Evolutionary conservation across 2,888 invertebrate genomes (phyloP).

Genomic region (Heliconius ismenius): DNA sequence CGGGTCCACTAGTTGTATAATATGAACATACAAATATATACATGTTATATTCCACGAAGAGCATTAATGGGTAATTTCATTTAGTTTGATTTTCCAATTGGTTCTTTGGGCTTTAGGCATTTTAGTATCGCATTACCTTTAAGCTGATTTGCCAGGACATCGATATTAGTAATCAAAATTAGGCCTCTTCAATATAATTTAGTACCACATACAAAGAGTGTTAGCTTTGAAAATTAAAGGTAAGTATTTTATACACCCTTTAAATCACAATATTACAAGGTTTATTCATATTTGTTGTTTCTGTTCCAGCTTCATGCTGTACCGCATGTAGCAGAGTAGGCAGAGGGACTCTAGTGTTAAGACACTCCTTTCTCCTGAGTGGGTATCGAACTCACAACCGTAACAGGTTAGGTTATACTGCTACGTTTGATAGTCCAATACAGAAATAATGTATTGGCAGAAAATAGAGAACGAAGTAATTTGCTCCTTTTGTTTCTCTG

Average conservation of each 20-base stretch:
- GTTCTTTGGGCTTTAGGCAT: conserved; percentile 49
- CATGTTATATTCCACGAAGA: not conserved
- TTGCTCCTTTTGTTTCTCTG: not conserved
- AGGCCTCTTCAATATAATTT: not conserved
- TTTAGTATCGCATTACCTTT: conserved; percentile 66
- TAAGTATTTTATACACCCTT: not conserved
- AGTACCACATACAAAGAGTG: not conserved
- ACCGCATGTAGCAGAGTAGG: too few species aligned
- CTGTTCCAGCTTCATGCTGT: too few species aligned
- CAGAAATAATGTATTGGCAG: not conserved
- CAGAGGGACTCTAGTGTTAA: too few species aligned
- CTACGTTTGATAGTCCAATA: not conserved
- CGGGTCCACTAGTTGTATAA: too few species aligned
- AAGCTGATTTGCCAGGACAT: conserved; percentile 71
- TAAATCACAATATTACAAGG: not conserved
- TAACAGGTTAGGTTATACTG: not conserved
- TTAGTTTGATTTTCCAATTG: conserved; percentile 16
- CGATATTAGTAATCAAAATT: conserved; percentile 55
- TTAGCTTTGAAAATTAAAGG: not conserved
- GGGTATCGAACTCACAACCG: too few species aligned
- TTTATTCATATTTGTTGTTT: not conserved
- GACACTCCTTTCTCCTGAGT: too few species aligned
- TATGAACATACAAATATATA: not conserved
- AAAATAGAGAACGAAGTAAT: not conserved
- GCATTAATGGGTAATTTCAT: conserved; percentile 8